Evolutionary conservation across 2,888 invertebrate genomes (phyloP).

Genomic region (Sesamia inferens): DNA sequence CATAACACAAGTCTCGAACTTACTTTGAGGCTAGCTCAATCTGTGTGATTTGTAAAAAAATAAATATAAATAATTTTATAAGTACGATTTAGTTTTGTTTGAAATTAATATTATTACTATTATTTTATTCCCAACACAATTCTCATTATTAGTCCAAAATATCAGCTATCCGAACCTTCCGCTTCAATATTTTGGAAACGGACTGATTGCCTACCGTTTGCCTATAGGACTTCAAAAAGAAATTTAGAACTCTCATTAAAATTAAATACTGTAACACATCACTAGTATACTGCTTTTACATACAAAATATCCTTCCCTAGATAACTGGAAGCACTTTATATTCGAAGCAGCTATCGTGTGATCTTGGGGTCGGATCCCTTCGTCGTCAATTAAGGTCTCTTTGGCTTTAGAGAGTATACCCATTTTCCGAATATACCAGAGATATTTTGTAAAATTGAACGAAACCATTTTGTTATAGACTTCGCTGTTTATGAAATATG

Average conservation of each 20-base stretch:
- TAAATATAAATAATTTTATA: too few species aligned
- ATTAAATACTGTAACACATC: conserved; percentile 1
- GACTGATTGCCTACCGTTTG: too few species aligned
- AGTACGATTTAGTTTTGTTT: too few species aligned
- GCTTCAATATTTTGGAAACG: neutral
- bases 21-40: too few species aligned
- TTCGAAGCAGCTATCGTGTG: conserved; percentile 51
- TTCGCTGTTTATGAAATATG: conserved; percentile 31
- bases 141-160: neutral
- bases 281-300: conserved; percentile 13
- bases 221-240: neutral
- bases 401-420: conserved; percentile 49
- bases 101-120: too few species aligned
- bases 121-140: neutral
- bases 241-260: neutral
- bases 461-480: conserved; percentile 21
- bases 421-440: conserved; percentile 52
- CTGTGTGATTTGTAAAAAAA: too few species aligned
- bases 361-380: conserved; percentile 50
- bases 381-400: conserved; percentile 58
- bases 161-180: neutral
- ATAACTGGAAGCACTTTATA: conserved; percentile 56
- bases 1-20: too few species aligned
- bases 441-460: conserved; percentile 35
- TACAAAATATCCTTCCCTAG: conserved; percentile 32